These are phyloP conservation scores for Clamator glandarius DNA, from an alignment of 2,797 vertebrate genomes.

Conservation along the genomic window DNA sequence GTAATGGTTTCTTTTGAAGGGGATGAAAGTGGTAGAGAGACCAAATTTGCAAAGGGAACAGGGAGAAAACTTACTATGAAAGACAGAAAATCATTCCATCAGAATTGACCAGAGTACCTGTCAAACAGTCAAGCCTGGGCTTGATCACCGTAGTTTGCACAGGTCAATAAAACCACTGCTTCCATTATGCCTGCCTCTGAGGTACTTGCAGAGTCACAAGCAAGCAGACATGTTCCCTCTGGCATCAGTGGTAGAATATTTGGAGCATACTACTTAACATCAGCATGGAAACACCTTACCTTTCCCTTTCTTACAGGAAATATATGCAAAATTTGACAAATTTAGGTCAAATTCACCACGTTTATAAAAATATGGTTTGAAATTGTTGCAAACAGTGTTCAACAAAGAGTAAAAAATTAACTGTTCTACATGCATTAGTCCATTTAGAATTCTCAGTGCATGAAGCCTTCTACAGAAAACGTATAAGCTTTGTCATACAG, in stretches of 20 bases:
- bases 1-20: neutral
- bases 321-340: neutral
- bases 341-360: neutral
- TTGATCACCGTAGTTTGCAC: neutral
- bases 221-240: accelerated
- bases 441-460: neutral
- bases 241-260: neutral
- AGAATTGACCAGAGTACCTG: neutral
- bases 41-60: neutral
- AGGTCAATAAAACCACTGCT: neutral
- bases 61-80: neutral
- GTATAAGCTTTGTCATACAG: neutral
- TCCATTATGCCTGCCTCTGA: neutral
- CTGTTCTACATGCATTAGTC: neutral
- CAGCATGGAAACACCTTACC: neutral
- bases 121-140: neutral
- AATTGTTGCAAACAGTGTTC: too few relatives aligned
- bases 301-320: neutral
- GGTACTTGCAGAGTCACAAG: neutral
- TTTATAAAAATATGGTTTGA: too few relatives aligned
- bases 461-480: neutral
- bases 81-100: neutral
- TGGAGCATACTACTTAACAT: neutral
- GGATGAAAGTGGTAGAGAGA: neutral
- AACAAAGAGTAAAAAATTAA: neutral